Evolutionary conservation across 2,797 vertebrate genomes (phyloP), one percentile per base, ranked within the genome.

Genomic region (Clarias fuscus): DNA sequence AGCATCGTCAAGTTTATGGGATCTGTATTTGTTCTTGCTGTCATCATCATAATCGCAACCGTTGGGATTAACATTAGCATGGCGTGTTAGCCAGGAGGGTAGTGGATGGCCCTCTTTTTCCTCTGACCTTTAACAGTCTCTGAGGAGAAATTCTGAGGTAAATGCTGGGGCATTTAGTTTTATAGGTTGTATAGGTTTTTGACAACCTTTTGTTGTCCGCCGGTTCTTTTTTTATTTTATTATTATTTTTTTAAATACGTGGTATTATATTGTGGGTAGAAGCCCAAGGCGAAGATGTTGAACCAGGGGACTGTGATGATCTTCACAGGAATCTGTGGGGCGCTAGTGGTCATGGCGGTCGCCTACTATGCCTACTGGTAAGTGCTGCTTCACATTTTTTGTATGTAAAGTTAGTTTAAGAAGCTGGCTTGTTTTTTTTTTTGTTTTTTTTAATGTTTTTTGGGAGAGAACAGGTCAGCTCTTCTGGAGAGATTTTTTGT

Each of bases 331-430:
- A 87, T 98, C 77, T 99, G 98, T 30, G 92, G 96, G 37, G 94
- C 96, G 0, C 92, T 99, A 93, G 94, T 97, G 88, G 88, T 94
- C 3, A 92, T 97, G 95, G 98, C 97, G 33, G 92, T 99, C 95
- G 95, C 94, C 90, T 99, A 99, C 93, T 99, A 99, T 88, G 93
- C 97, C 88, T 99, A 98, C 92, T 98, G 98, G 98, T 99, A 94
- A 98, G 98, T 94, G 64, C 13, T 14, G 14, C 56, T 82, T 72
- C 61, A 22, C 13, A 59, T 62, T 77, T n/a, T 76, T 15, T 70
- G 56, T 78, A 5, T 48, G 22, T n/a, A 6, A 61, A 37, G 37
- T 30, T 33, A 82, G 40, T 61, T 24, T 7, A 11, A 10, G 56
- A 79, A 73, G 59, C 18, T 65, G 71, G 2, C 37, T n/a, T 33